These are phyloP conservation scores for Erpetoichthys calabaricus DNA, from an alignment of 2,797 vertebrate genomes.

Conservation along the genomic window DNA sequence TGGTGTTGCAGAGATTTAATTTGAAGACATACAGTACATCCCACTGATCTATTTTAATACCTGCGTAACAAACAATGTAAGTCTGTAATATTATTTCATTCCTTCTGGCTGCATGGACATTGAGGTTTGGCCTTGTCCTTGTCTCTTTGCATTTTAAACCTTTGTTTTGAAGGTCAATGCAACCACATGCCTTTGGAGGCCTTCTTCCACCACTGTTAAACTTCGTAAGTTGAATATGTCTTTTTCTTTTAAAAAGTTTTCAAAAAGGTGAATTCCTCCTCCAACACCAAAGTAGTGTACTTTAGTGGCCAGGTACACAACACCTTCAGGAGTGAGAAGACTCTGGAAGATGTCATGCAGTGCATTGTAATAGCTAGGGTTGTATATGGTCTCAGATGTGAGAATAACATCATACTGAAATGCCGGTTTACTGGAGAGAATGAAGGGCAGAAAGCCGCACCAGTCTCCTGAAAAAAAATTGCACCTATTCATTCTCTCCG, in stretches of 20 bases:
- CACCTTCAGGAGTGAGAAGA: slow-evolving; percentile 53
- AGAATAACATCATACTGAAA: slow-evolving; percentile 78
- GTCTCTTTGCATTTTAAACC: slow-evolving; percentile 2
- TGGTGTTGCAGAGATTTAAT: no score
- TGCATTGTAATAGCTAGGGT: slow-evolving; percentile 59
- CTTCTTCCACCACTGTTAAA: slow-evolving; percentile 60
- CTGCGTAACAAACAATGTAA: no score
- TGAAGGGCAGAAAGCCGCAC: slow-evolving; percentile 59
- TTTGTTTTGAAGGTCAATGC: slow-evolving; percentile 55
- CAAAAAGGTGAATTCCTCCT: slow-evolving; percentile 71
- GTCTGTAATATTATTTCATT: no score
- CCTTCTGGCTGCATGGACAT: not conserved
- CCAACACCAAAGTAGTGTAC: slow-evolving; percentile 87
- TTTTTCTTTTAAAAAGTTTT: slow-evolving; percentile 59
- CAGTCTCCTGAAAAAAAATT: slow-evolving; percentile 83
- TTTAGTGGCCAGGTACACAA: slow-evolving; percentile 77
- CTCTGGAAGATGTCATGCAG: slow-evolving; percentile 60
- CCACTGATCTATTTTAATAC: no score
- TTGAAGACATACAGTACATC: no score
- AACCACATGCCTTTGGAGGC: slow-evolving; percentile 71
- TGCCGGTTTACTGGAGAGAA: slow-evolving; percentile 35
- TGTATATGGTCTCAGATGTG: slow-evolving; percentile 88
- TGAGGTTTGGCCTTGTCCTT: no score
- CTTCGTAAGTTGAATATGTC: slow-evolving; percentile 50
- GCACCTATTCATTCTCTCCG: slow-evolving; percentile 38